Conservation (phyloP, 1,140 invertebrate genomes). For the Hyles vespertilio region DNA sequence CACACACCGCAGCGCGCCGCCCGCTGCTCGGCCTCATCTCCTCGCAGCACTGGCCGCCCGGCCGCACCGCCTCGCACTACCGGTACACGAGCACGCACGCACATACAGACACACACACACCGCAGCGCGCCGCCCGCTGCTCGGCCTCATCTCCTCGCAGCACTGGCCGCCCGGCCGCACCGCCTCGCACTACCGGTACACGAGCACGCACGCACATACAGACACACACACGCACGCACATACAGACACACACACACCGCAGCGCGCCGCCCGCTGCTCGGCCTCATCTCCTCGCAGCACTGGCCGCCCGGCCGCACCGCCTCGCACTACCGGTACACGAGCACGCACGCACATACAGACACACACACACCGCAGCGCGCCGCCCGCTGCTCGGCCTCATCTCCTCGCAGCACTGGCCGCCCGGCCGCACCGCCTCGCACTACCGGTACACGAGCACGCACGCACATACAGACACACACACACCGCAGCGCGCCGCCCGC, state of each 20-base stretch:
- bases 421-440: constrained; percentile 50
- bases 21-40: too few relatives aligned
- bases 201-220: neutral
- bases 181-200: constrained; percentile 56
- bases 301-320: constrained; percentile 54
- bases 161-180: constrained; percentile 53
- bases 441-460: constrained; percentile 38
- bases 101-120: too few relatives aligned
- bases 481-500: constrained; percentile 27
- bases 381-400: constrained; percentile 58
- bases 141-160: constrained; percentile 62
- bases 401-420: constrained; percentile 60
- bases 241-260: too few relatives aligned
- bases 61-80: too few relatives aligned
- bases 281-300: too few relatives aligned
- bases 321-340: constrained; percentile 58
- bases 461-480: neutral
- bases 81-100: too few relatives aligned
- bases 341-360: too few relatives aligned
- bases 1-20: too few relatives aligned
- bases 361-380: too few relatives aligned
- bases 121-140: constrained; percentile 39
- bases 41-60: too few relatives aligned
- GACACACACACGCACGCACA: neutral
- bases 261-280: constrained; percentile 34